Conservation (phyloP, 2,113 vertebrate species). For the Neopipo cinnamomea region DNA sequence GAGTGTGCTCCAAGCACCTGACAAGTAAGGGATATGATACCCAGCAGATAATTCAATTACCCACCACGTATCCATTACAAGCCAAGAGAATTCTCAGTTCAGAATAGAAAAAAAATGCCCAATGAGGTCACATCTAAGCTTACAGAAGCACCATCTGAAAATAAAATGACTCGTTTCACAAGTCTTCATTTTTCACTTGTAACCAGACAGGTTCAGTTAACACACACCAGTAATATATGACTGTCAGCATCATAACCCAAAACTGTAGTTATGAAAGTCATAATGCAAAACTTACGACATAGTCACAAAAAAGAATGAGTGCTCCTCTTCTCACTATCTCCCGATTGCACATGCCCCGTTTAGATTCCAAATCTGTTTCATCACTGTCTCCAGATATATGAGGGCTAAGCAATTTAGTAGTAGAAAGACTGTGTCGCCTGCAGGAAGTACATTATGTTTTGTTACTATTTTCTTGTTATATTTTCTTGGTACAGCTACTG, state of each 20-base stretch:
- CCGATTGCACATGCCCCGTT: conserved; percentile 86
- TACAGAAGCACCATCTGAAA: not conserved
- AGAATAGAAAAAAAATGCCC: not conserved
- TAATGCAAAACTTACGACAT: conserved; percentile 83
- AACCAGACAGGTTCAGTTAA: not conserved
- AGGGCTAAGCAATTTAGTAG: conserved; percentile 88
- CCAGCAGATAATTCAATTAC: not conserved
- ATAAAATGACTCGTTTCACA: not conserved
- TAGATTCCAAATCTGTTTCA: conserved; percentile 72
- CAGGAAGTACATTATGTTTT: not conserved
- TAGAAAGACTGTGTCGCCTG: conserved; percentile 91
- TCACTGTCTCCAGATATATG: conserved; percentile 80
- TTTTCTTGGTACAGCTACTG: not conserved
- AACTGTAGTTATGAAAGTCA: not conserved
- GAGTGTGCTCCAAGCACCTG: not conserved
- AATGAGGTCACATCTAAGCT: not conserved
- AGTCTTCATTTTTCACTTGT: not conserved
- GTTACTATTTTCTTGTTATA: not conserved
- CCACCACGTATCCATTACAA: not conserved
- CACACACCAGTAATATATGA: not conserved
- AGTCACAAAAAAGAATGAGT: conserved; percentile 96
- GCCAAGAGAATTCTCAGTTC: not conserved
- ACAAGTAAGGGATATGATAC: not conserved
- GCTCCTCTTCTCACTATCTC: conserved; percentile 93
- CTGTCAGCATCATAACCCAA: not conserved